Conservation (phyloP, 1,140 invertebrate species). For the Musca vetustissima region DNA sequence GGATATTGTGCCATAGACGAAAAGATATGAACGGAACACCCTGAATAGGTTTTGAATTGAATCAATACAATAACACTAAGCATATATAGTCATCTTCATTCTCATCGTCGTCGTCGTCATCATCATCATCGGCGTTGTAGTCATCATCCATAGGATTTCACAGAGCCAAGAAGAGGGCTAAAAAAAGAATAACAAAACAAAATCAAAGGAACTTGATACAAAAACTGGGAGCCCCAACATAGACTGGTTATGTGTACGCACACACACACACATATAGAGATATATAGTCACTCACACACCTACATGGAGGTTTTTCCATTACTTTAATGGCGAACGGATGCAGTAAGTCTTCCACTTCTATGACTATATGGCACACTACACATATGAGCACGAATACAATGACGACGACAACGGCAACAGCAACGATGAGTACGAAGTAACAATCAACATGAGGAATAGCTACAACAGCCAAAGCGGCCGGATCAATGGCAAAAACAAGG, state of each 20-base stretch:
- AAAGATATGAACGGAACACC: no score
- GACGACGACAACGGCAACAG: neutral
- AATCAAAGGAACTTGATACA: neutral
- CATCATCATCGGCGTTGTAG: no score
- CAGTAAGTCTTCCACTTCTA: conserved; percentile 5
- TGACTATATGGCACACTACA: no score
- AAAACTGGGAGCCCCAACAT: neutral
- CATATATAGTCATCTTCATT: conserved; percentile 1
- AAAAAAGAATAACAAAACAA: neutral
- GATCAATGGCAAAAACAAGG: no score
- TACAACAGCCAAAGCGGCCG: no score
- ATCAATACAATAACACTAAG: conserved; percentile 23
- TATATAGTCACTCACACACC: no score
- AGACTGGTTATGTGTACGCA: neutral
- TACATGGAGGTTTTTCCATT: conserved; percentile 5
- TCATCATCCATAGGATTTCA: conserved; percentile 1
- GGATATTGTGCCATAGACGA: no score
- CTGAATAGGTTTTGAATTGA: conserved; percentile 23
- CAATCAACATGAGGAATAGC: no score
- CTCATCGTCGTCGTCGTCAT: no score
- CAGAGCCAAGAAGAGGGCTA: neutral
- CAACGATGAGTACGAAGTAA: neutral
- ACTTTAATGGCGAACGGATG: conserved; percentile 13
- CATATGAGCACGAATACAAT: neutral
- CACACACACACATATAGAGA: no score